A percentile compares a stretch with the other conserved stretches of the same genome.
Evolutionary conservation across 2,797 vertebrate genomes (phyloP).

Genomic region (Spinus pinus): DNA sequence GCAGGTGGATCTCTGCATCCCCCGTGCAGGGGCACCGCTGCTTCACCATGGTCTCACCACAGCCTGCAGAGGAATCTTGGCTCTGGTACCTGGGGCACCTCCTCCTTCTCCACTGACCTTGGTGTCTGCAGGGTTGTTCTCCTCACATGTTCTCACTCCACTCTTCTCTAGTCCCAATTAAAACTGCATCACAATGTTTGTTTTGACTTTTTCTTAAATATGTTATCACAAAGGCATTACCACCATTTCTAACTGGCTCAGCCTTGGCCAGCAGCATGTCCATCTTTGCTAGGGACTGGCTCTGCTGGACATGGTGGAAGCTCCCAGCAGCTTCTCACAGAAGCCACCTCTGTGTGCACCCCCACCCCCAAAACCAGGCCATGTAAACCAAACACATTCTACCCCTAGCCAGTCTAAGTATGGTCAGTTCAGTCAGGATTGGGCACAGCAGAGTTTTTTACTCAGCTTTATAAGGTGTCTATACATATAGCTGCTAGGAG

Average conservation of each 20-base stretch:
- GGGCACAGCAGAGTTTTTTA: not conserved
- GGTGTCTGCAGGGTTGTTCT: not conserved
- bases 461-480: not conserved
- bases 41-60: not conserved
- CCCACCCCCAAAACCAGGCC: not conserved
- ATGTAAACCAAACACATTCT: not conserved
- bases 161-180: not conserved
- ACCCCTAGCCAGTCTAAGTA: not conserved
- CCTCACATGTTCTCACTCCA: not conserved
- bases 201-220: not conserved
- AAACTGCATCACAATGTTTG: not conserved
- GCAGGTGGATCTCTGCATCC: not conserved
- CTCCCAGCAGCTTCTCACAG: not conserved
- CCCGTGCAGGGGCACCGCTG: accelerated
- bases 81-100: accelerated
- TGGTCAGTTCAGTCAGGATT: not conserved
- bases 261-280: not conserved
- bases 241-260: not conserved
- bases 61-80: not conserved
- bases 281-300: not conserved
- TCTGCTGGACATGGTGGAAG: not conserved
- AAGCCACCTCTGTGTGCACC: not conserved
- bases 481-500: not conserved
- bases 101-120: not conserved
- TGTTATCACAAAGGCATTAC: not conserved